Conservation (phyloP, 2,888 invertebrate species). For the Andricus curvator region DNA sequence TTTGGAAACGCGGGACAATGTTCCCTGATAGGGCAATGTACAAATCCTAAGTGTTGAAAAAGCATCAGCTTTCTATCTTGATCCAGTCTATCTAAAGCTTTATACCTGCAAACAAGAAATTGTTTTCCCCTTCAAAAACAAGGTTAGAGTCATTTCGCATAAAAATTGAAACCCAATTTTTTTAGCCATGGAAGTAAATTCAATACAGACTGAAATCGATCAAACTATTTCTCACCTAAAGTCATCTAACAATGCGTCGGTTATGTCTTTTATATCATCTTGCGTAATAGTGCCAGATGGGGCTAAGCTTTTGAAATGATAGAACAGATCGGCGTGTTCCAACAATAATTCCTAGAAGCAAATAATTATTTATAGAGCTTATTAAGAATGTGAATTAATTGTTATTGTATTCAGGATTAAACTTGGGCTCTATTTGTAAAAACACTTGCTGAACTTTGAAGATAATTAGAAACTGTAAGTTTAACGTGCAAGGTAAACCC, state of each 20-base stretch:
- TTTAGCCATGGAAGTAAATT: slow-evolving; percentile 10
- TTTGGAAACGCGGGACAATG: slow-evolving; percentile 95
- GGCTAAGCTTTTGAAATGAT: slow-evolving; percentile 94
- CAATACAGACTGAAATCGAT: slow-evolving; percentile 13
- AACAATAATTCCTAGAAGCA: slow-evolving; percentile 87
- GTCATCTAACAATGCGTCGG: slow-evolving; percentile 94
- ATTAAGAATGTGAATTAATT: no score
- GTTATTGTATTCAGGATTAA: no score
- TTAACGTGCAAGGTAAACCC: neutral
- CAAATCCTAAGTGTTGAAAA: slow-evolving; percentile 96
- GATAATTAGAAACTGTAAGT: no score
- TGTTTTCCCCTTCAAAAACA: slow-evolving; percentile 2
- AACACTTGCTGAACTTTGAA: no score
- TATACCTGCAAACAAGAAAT: slow-evolving; percentile 84
- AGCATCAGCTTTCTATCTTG: slow-evolving; percentile 96
- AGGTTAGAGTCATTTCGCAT: slow-evolving; percentile 26
- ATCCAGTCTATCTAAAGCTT: slow-evolving; percentile 94
- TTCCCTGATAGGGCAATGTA: slow-evolving; percentile 95
- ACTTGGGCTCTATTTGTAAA: no score
- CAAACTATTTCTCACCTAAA: slow-evolving; percentile 83
- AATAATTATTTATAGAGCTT: neutral
- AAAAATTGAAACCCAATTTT: slow-evolving; percentile 5
- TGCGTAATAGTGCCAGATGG: slow-evolving; percentile 95
- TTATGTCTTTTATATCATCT: slow-evolving; percentile 96
- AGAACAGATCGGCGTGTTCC: slow-evolving; percentile 96